Percentiles rank a stretch among this genome's conserved stretches.
These are phyloP conservation scores for Melolontha melolontha DNA, from an alignment of 2,888 invertebrate genomes.

Conservation along the genomic window DNA sequence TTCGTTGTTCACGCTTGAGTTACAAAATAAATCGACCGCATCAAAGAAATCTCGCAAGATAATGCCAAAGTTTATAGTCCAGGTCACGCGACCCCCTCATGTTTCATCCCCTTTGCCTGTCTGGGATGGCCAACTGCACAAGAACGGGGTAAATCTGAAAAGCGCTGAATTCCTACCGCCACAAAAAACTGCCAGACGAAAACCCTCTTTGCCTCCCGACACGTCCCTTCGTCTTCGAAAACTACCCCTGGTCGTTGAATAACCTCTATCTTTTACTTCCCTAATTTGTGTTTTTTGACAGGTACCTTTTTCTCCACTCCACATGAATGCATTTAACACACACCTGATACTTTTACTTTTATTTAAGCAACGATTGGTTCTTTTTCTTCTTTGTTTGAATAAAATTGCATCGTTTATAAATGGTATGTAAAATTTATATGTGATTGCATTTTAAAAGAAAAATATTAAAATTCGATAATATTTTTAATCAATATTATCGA, in stretches of 20 bases:
- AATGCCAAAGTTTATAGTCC: slow-evolving; percentile 25
- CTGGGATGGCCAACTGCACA: slow-evolving; percentile 43
- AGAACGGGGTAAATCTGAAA: slow-evolving; percentile 44
- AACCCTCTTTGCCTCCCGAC: slow-evolving; percentile 20
- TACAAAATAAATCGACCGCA: slow-evolving; percentile 25
- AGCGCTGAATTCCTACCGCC: slow-evolving; percentile 42
- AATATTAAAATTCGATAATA: too few relatives aligned
- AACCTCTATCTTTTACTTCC: slow-evolving; percentile 41
- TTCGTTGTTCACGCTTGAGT: neutral
- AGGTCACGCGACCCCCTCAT: slow-evolving; percentile 33
- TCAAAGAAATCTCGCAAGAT: slow-evolving; percentile 33
- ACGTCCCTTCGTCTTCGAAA: slow-evolving; percentile 2
- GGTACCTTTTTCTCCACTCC: slow-evolving; percentile 35
- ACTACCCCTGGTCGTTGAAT: slow-evolving; percentile 35
- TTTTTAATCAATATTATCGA: too few relatives aligned
- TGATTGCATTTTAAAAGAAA: too few relatives aligned
- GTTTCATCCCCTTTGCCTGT: slow-evolving; percentile 36
- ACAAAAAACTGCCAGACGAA: slow-evolving; percentile 45
- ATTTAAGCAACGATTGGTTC: slow-evolving; percentile 15
- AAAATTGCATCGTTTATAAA: too few relatives aligned
- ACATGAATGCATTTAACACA: slow-evolving; percentile 5
- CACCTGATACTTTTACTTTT: slow-evolving; percentile 44
- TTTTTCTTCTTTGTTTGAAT: neutral
- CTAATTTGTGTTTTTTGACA: slow-evolving; percentile 42
- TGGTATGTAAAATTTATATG: too few relatives aligned